Evolutionary conservation across 1,140 invertebrate genomes (phyloP), one percentile per base, ranked within the genome.

Genomic region (Druon quercuslanigerum): DNA sequence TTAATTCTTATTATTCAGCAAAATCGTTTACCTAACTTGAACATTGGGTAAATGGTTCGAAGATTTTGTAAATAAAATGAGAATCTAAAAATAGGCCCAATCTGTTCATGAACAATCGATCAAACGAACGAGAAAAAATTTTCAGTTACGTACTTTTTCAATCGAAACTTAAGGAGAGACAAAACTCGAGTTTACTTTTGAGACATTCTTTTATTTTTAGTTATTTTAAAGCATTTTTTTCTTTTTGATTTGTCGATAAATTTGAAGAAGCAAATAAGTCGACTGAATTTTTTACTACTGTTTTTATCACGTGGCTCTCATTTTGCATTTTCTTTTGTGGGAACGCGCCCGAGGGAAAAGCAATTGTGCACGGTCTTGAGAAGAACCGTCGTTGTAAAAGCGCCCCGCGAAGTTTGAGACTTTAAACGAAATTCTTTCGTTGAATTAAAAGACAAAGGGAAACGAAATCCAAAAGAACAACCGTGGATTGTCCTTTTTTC

Each of bases 391-490:
- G 20, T 66, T 66, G 20, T 40, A 66, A 66, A 66, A 25, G 40
- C 57, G 57, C 57, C 57, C 57, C 57, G 56, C 56, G 19, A 60
- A 60, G 56, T 60, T 11, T 60, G 33, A 60, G 2, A 13, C 33
- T 60, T 60, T 25, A 66, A 60, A 66, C 11, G 57, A 66, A 66
- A 66, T 25, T 17, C 25, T 50, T 50, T 75, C 74, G 66, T 12
- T 11, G 74, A 75, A 75, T 71, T 66, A 40, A 50, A 66, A 12
- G 40, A 66, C 40, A 60, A 60, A 60, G 25, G 14, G 56, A n/a
- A 12, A 20, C 19, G 11, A 60, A 60, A 60, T 60, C 57, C 20
- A 33, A 13, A 60, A 60, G 12, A 60, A 60, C 57, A 60, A 40
- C 7, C 57, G 40, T 25, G 20, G 3, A 11, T 19, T 33, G 13